phyloP scores from a whole-genome alignment of 1,140 invertebrate species.

The Sinonovacula constricta region DNA sequence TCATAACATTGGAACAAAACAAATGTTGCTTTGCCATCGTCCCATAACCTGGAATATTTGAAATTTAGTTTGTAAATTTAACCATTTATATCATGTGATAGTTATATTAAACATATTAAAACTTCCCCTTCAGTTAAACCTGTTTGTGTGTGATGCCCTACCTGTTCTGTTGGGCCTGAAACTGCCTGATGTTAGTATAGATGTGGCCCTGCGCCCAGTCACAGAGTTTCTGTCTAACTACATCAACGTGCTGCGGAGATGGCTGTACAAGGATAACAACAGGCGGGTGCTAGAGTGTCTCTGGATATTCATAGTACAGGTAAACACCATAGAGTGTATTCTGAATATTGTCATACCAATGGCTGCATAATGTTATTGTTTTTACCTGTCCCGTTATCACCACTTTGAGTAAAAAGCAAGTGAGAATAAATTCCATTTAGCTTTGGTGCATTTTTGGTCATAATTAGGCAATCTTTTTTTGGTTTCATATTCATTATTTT shows the following conservation, averaged over 20 bases:
- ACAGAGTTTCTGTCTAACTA: constrained; percentile 67
- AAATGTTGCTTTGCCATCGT: too few relatives aligned
- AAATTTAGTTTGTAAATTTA: too few relatives aligned
- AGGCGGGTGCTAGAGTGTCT: constrained; percentile 63
- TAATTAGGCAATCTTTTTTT: too few relatives aligned
- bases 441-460: too few relatives aligned
- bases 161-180: constrained; percentile 58
- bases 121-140: constrained; percentile 63
- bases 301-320: constrained; percentile 72
- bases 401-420: too few relatives aligned
- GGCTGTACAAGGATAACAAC: constrained; percentile 68
- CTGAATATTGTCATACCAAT: too few relatives aligned
- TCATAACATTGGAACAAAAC: too few relatives aligned
- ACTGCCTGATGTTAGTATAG: constrained; percentile 41
- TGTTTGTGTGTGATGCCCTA: constrained; percentile 70
- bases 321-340: constrained; percentile 47
- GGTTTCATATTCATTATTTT: too few relatives aligned
- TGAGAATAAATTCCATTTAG: too few relatives aligned
- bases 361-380: too few relatives aligned
- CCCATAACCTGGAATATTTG: too few relatives aligned
- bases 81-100: not conserved
- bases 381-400: too few relatives aligned
- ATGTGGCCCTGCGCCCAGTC: constrained; percentile 61
- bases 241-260: constrained; percentile 60
- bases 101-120: not conserved